These are phyloP conservation scores for Diogma glabrata DNA, from an alignment of 2,888 invertebrate species.

Conservation along the genomic window DNA sequence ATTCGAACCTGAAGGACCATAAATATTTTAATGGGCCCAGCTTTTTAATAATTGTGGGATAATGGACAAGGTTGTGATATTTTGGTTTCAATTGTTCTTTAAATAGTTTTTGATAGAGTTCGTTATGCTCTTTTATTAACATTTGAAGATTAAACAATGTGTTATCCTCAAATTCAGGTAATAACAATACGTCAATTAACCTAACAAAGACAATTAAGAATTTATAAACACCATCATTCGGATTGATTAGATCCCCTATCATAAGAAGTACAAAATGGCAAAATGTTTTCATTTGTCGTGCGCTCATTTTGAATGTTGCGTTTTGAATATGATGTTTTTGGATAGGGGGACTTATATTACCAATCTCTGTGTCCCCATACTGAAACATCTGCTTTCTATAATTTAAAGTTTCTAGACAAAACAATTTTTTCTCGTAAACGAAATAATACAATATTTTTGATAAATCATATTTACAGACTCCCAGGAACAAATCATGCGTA, in stretches of 20 bases:
- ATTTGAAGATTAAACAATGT: neutral
- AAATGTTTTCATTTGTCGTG: slow-evolving; percentile 10
- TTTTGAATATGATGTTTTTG: slow-evolving; percentile 9
- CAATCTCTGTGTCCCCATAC: slow-evolving; percentile 7
- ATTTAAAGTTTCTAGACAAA: slow-evolving; percentile 11
- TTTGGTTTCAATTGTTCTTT: neutral
- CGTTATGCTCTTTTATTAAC: neutral
- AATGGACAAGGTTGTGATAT: slow-evolving; percentile 7
- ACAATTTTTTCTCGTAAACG: slow-evolving; percentile 9
- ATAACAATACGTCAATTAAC: neutral
- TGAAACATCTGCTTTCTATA: slow-evolving; percentile 13
- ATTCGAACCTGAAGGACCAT: neutral
- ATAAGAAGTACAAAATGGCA: slow-evolving; percentile 9
- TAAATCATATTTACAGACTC: no score
- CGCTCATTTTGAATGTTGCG: slow-evolving; percentile 11
- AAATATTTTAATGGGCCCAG: slow-evolving; percentile 5
- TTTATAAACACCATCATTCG: slow-evolving; percentile 1
- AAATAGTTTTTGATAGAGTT: neutral
- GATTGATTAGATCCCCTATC: slow-evolving; percentile 6
- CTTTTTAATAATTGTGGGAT: neutral
- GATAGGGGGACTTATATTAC: slow-evolving; percentile 10
- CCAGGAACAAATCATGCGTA: no score
- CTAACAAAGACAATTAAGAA: slow-evolving; percentile 1
- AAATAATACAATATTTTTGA: no score
- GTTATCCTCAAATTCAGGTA: neutral